Conservation (phyloP, 2,113 vertebrate genomes). For the Rhinolophus sinicus region DNA sequence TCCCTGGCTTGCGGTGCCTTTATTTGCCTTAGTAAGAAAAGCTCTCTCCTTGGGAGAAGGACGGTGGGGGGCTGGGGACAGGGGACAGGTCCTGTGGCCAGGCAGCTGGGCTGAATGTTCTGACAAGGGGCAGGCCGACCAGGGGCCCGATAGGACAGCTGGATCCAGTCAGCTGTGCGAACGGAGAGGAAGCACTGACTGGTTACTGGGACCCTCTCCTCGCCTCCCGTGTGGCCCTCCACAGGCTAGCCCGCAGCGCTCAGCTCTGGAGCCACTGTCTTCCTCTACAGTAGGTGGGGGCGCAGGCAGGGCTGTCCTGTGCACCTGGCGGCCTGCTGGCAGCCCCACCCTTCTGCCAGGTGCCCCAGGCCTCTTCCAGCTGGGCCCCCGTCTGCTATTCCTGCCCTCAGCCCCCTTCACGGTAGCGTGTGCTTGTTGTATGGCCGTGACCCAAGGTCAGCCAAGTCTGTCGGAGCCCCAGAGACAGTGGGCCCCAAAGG, state of each 20-base stretch:
- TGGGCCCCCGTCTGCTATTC: accelerated
- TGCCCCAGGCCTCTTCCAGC: too few species aligned
- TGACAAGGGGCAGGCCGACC: background rate
- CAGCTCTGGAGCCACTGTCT: background rate
- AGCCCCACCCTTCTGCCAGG: background rate
- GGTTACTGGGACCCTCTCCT: background rate
- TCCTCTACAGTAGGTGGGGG: accelerated
- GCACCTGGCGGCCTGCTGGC: accelerated
- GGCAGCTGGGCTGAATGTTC: accelerated
- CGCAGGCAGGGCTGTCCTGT: background rate
- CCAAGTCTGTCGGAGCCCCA: background rate
- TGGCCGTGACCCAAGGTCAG: background rate
- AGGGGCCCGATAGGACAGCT: accelerated
- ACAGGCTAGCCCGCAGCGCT: background rate
- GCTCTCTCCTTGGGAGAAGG: background rate
- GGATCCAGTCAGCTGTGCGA: background rate
- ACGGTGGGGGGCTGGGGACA: accelerated
- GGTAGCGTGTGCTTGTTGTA: accelerated
- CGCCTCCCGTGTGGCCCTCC: accelerated
- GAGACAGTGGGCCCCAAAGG: background rate
- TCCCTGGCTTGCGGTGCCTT: conserved; percentile 69
- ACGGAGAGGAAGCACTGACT: accelerated
- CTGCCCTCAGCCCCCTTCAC: background rate
- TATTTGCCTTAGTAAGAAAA: background rate
- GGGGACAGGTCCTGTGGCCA: accelerated